Evolutionary conservation across 2,113 vertebrate genomes (phyloP), one percentile per base, ranked within the genome.

Genomic region (Ageneiosus marmoratus): DNA sequence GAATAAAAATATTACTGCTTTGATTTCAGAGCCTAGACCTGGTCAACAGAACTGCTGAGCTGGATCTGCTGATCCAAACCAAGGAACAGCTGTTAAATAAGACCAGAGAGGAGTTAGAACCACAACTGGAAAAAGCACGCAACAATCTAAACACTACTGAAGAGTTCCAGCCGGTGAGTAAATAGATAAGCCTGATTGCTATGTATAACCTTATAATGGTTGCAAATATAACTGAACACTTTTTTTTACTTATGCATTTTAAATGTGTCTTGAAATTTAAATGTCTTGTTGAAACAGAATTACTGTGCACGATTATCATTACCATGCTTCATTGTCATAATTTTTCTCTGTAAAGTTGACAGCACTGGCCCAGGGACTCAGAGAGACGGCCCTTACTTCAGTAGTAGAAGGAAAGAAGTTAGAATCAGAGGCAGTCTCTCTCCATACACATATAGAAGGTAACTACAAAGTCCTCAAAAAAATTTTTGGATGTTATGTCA

Each of bases 361-460:
- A 70, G 90, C 87, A 16, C 84, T n/a, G 24, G 88, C 89, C 83
- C 81, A 91, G 20, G 88, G 88, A 22, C 89, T 94, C 80, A 94
- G 81, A 15, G 81, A 75, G 76, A 4, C 0, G 8, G 94, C 96
- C 29, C 85, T 92, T 83, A 91, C 62, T 0, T 94, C 96, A 0
- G 77, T 96, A 53, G 91, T 93, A 10, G 87, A 1, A 1, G 96
- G 94, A 48, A 95, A 96, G 70, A 89, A 91, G 2, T 91, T 92
- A 0, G 90, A 96, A 77, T 92, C 89, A 0, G 88, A 95, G 41
- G 86, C 92, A 0, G 84, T 92, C 67, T 78, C 89, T 27, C 90
- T 99, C 84, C 89, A 93, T 89, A 90, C 88, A 76, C 92, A 91
- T 70, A 78, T 97, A 74, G 91, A 96, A 87, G 92, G 97, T 98